Evolutionary conservation across 2,888 invertebrate species (phyloP), one percentile per base, ranked within the genome.

Genomic region (Luperina nickerlii): DNA sequence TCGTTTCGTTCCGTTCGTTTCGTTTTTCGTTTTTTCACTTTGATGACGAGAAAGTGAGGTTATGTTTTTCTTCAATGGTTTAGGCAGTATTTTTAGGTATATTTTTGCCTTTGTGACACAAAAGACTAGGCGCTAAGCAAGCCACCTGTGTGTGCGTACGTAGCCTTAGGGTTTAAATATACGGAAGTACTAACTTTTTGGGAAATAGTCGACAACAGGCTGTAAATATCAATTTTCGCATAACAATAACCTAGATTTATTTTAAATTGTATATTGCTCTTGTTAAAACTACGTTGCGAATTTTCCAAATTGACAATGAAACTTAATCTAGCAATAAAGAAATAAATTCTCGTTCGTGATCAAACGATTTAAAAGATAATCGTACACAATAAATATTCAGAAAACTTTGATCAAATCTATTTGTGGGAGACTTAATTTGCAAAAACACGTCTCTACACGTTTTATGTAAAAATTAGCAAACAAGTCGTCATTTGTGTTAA

Each of bases 391-490:
- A 60, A 87, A 81, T 84, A 81, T 84, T 79, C 82, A 67, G 42
- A 63, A 81, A 87, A 87, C 82, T 88, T 83, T 81, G 78, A 83
- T 82, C 45, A 81, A 87, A 88, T 87, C 73, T 85, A 84, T 85
- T 68, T 74, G 71, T 63, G 81, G 66, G 62, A 27, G 68, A 80
- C 65, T 76, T 68, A 32, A 32, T 32, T 76, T 75, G 74, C n/a
- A 65, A 86, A 88, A 89, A 87, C 82, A 88, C 81, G 78, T 76
- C 74, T 76, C 80, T 51, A 82, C 83, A 79, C 70, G 84, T 90
- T 90, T 89, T 89, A 88, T 90, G 87, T 85, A 85, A 90, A 88
- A 91, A 90, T 90, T 88, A 83, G 89, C 87, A 89, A 91, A 92
- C 87, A 90, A 89, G 83, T 83, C 88, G 85, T 81, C 83, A 82